Evolutionary conservation across 2,797 vertebrate genomes (phyloP), one percentile per base, ranked within the genome.

Genomic region (Phalanger gymnotis): DNA sequence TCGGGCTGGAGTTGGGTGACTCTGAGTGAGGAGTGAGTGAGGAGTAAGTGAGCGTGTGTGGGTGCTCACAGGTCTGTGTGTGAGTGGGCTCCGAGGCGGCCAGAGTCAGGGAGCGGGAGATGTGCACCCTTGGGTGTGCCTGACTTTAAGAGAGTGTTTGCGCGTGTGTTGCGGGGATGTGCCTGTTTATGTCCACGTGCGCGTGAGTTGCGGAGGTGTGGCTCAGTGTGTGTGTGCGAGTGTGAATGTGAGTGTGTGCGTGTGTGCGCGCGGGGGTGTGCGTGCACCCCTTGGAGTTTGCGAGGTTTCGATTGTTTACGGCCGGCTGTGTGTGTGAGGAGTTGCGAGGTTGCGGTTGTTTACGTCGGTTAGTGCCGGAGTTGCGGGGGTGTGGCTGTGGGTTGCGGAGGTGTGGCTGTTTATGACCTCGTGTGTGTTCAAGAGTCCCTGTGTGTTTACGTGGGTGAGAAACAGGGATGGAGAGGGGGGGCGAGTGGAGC

Each of bases 21-120:
- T 95, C 94, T 94, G 95, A 55, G 97, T 31, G 96, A 66, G 90
- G 91, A 94, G 93, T 7, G 92, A 96, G 91, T 0, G n/a, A n/a
- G n/a, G 52, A 40, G 89, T 89, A 0, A 0, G 93, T 54, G 95
- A 47, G 92, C 92, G 97, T 95, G 96, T 93, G 96, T 94, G 95
- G 52, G 97, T 40, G 96, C 54, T 87, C 81, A 2, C 47, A 25
- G 89, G 89, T 13, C 27, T 12, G 89, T 2, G 40, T 3, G 51
- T 5, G 51, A 53, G 89, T 6, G 89, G 51, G 51, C 47, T 30
- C 27, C 27, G 51, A 27, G 51, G 28, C 47, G 47, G 73, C 34
- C 34, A 16, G 73, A 3, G 73, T 47, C 14, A 2, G 73, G 73
- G 73, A 16, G 28, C 14, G 14, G 51, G 27, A 53, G 51, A 13